These are phyloP conservation scores for Drosophila longiperda DNA, from an alignment of 2,888 invertebrate species.

Conservation along the genomic window DNA sequence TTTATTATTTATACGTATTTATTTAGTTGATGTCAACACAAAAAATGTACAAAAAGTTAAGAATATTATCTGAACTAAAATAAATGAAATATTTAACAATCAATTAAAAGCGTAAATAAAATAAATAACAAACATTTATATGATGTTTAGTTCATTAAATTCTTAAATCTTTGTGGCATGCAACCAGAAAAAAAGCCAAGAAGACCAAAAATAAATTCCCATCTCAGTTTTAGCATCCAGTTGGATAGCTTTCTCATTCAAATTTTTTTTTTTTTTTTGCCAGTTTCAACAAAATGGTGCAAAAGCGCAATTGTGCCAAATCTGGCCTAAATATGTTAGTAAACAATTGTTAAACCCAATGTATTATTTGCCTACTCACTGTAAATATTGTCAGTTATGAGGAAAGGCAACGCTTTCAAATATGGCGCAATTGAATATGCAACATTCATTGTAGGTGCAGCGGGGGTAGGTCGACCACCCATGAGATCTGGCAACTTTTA, in stretches of 20 bases:
- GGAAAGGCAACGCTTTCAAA: background rate
- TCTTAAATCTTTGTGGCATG: background rate
- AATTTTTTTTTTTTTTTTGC: too few relatives aligned
- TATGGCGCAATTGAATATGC: background rate
- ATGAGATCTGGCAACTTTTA: background rate
- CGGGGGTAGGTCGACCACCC: background rate
- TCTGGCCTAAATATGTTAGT: background rate
- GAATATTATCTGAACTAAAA: background rate
- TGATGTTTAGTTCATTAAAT: background rate
- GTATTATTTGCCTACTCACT: background rate
- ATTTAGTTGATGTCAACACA: background rate
- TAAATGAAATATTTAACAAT: background rate
- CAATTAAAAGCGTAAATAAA: background rate
- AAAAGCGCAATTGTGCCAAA: background rate
- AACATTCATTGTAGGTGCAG: background rate
- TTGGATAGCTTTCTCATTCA: background rate
- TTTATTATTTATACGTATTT: too few relatives aligned
- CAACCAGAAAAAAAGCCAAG: background rate
- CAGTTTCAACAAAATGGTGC: background rate
- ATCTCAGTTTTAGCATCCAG: background rate
- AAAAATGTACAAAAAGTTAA: background rate
- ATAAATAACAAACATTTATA: background rate
- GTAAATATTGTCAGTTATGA: background rate
- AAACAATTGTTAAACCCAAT: background rate
- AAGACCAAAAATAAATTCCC: background rate